phyloP scores from a whole-genome alignment of 2,888 invertebrate genomes.

The Tipula unca region DNA sequence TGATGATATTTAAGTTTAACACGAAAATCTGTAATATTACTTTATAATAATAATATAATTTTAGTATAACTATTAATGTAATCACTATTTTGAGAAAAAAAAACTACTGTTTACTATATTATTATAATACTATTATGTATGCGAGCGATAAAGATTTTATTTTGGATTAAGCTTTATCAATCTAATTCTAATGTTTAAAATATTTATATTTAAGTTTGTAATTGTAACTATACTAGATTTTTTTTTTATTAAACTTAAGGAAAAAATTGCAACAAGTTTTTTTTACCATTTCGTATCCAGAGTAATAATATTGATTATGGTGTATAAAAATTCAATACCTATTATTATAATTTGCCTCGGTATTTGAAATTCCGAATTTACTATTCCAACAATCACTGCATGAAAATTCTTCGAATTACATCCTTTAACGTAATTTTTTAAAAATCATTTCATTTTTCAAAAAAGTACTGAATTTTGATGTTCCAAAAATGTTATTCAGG shows the following conservation, averaged over 20 bases:
- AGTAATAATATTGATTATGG: too few species aligned
- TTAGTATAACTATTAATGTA: not conserved
- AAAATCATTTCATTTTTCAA: too few species aligned
- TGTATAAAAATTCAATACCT: too few species aligned
- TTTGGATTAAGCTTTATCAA: not conserved
- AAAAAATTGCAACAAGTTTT: not conserved
- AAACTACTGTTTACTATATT: not conserved
- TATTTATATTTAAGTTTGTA: not conserved
- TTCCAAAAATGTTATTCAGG: too few species aligned
- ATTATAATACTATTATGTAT: not conserved
- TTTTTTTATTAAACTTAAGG: not conserved
- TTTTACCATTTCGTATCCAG: too few species aligned
- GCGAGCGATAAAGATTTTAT: not conserved
- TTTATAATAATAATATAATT: not conserved
- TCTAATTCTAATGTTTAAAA: not conserved
- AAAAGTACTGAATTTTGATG: too few species aligned
- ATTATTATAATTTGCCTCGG: too few species aligned
- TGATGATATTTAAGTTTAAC: conserved; percentile 38
- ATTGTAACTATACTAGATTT: not conserved
- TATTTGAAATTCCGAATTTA: too few species aligned
- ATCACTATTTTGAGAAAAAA: not conserved
- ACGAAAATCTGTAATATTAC: not conserved
- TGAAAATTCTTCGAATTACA: too few species aligned
- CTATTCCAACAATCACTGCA: too few species aligned
- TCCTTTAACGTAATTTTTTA: too few species aligned